These are phyloP conservation scores for Sitta carolinensis DNA, from an alignment of 2,797 vertebrate species.

Conservation along the genomic window DNA sequence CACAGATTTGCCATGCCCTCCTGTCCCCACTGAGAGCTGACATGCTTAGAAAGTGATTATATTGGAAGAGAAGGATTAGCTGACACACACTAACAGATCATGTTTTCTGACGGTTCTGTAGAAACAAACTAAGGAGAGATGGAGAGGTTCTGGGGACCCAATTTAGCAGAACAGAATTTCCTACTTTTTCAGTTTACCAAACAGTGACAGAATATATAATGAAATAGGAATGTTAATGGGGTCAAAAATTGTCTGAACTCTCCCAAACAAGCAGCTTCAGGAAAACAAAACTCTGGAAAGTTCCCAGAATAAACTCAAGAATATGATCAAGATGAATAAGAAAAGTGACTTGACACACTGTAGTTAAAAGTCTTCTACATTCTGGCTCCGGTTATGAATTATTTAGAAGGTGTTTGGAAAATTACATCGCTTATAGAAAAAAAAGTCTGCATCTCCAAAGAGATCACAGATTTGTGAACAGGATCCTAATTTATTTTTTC, in stretches of 20 bases:
- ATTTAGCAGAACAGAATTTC: background rate
- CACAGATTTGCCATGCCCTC: background rate
- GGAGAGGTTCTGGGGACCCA: background rate
- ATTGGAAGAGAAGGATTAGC: background rate
- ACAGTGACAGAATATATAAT: background rate
- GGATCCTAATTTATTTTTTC: background rate
- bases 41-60: accelerated
- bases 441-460: background rate
- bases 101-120: background rate
- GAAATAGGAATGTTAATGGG: background rate
- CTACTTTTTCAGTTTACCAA: background rate
- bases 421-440: background rate
- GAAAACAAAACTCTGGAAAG: background rate
- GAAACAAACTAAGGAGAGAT: background rate
- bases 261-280: background rate
- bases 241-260: background rate
- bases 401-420: slow-evolving; percentile 2
- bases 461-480: background rate
- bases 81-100: background rate
- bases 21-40: background rate
- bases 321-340: background rate
- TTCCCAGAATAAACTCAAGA: background rate
- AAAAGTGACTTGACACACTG: background rate
- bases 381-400: background rate
- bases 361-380: background rate